These are phyloP conservation scores for Pseudococcus longispinus DNA, from an alignment of 2,888 invertebrate species.

Conservation along the genomic window DNA sequence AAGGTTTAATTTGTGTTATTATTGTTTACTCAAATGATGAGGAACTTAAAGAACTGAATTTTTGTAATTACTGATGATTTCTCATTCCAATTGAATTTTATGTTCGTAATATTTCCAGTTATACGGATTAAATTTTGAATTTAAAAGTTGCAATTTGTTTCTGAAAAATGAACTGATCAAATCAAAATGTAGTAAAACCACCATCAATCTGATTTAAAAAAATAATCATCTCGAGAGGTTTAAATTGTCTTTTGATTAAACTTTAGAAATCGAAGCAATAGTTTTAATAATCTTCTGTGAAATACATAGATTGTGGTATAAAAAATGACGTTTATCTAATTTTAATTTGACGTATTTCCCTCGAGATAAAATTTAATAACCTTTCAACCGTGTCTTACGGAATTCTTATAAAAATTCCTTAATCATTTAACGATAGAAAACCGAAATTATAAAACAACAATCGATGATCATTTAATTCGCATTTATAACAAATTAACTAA, in stretches of 20 bases:
- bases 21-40: not conserved
- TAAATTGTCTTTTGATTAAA: not conserved
- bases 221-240: not conserved
- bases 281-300: not conserved
- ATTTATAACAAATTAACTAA: not conserved
- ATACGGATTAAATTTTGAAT: not conserved
- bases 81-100: no score
- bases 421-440: not conserved
- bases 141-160: not conserved
- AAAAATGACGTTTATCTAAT: not conserved
- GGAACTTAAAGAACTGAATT: not conserved
- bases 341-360: not conserved
- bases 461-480: not conserved
- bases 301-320: not conserved
- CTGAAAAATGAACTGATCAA: not conserved
- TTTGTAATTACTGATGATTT: not conserved
- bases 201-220: not conserved
- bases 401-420: not conserved
- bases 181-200: no score
- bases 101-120: no score
- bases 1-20: not conserved
- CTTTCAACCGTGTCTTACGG: not conserved
- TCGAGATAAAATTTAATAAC: not conserved
- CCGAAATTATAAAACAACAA: constrained; percentile 9
- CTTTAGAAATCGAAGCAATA: not conserved